A percentile compares a stretch with the other conserved stretches of the same genome.
Evolutionary conservation across 1,140 invertebrate genomes (phyloP).

Genomic region (Drosophila lini): DNA sequence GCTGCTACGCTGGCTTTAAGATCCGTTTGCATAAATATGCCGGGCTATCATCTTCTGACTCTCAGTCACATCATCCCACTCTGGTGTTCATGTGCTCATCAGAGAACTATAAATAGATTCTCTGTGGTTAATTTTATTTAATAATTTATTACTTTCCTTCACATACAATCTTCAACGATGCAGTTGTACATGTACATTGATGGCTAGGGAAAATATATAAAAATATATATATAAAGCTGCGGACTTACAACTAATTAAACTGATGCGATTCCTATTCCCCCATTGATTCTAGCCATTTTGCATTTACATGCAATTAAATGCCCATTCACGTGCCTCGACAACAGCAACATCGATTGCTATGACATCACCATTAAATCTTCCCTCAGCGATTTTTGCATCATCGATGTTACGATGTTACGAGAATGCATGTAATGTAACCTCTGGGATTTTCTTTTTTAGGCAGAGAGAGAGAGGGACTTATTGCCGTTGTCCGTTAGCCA

Average conservation of each 20-base stretch:
- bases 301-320: slow-evolving; percentile 69
- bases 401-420: slow-evolving; percentile 7
- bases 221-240: neutral
- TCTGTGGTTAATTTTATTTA: slow-evolving; percentile 39
- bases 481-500: slow-evolving; percentile 43
- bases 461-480: slow-evolving; percentile 10
- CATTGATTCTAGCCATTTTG: slow-evolving; percentile 36
- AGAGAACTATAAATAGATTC: slow-evolving; percentile 59
- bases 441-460: neutral
- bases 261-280: slow-evolving; percentile 23
- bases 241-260: slow-evolving; percentile 51
- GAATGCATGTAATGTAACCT: slow-evolving; percentile 16
- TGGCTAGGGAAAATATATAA: no score
- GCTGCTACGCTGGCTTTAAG: slow-evolving; percentile 22
- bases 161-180: slow-evolving; percentile 56
- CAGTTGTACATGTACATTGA: no score
- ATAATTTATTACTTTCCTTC: slow-evolving; percentile 65
- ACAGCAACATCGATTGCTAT: slow-evolving; percentile 45
- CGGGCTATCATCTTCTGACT: slow-evolving; percentile 6
- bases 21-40: slow-evolving; percentile 64
- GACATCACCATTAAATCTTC: slow-evolving; percentile 63
- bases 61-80: slow-evolving; percentile 11
- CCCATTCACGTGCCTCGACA: slow-evolving; percentile 65
- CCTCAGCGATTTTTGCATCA: slow-evolving; percentile 26
- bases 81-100: slow-evolving; percentile 59